Percentiles rank a stretch among this genome's conserved stretches.
Evolutionary conservation across 1,140 invertebrate species (phyloP).

Genomic region (Rhagoletis zephyria): DNA sequence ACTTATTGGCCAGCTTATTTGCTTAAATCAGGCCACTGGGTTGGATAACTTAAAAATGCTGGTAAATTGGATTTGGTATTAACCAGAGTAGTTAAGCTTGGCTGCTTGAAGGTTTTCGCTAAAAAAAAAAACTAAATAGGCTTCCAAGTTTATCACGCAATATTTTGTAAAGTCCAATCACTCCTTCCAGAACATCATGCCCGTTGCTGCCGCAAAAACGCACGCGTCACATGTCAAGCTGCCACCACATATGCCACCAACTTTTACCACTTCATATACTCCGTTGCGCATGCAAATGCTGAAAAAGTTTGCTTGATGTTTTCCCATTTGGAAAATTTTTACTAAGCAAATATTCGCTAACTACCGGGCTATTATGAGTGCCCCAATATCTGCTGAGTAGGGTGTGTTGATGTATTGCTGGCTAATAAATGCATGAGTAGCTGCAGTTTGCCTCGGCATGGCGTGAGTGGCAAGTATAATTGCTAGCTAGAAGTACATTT

Average conservation of each 20-base stretch:
- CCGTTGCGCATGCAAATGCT: neutral
- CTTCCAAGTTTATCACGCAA: too few species aligned
- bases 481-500: neutral
- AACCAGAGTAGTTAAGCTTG: too few species aligned
- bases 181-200: too few species aligned
- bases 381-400: neutral
- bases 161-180: too few species aligned
- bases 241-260: neutral
- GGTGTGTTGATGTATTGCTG: conserved; percentile 10
- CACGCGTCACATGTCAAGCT: too few species aligned
- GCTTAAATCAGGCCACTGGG: too few species aligned
- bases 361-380: neutral
- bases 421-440: neutral
- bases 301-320: conserved; percentile 26
- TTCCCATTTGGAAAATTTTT: conserved; percentile 25
- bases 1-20: too few species aligned
- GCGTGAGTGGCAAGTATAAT: neutral
- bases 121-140: too few species aligned
- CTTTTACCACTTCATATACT: neutral
- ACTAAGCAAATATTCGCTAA: neutral
- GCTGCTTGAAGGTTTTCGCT: too few species aligned
- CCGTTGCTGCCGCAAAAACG: too few species aligned
- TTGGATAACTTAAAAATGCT: too few species aligned
- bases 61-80: too few species aligned
- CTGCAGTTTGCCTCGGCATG: neutral